Conservation (phyloP, 1,140 invertebrate species). For the Hyphantria cunea region DNA sequence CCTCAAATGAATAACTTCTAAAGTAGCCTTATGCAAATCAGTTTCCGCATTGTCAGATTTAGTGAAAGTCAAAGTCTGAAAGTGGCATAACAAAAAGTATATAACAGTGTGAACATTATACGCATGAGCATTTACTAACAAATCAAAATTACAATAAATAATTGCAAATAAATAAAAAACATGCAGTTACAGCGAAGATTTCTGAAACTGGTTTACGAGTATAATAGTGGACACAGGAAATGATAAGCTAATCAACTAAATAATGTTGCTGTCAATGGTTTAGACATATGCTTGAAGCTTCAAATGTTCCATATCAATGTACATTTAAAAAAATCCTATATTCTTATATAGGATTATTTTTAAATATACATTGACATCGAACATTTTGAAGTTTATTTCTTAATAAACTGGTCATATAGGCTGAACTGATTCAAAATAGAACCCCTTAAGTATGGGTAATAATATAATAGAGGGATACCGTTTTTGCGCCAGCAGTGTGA, state of each 20-base stretch:
- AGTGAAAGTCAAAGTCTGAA: constrained; percentile 54
- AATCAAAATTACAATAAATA: constrained; percentile 25
- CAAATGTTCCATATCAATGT: too few species aligned
- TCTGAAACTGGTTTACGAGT: background rate
- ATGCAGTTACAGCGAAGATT: constrained; percentile 36
- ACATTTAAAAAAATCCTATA: too few species aligned
- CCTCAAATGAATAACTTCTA: constrained; percentile 88
- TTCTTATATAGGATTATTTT: too few species aligned
- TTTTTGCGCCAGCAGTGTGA: constrained; percentile 49
- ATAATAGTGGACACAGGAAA: background rate
- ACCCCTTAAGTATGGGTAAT: constrained; percentile 2
- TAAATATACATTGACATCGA: too few species aligned
- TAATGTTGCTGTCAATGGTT: background rate
- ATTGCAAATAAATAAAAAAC: constrained; percentile 50
- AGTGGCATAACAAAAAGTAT: constrained; percentile 45
- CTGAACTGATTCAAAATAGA: too few species aligned
- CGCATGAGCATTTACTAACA: constrained; percentile 1
- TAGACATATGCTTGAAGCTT: background rate
- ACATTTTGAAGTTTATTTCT: background rate
- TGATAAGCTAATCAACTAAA: constrained; percentile 14
- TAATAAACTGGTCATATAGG: too few species aligned
- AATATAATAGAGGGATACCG: constrained; percentile 47
- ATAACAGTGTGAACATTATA: constrained; percentile 23
- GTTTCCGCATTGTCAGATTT: constrained; percentile 71
- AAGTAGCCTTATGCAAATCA: constrained; percentile 86